phyloP scores from a whole-genome alignment of 2,797 vertebrate genomes.

The Anniella stebbinsi region DNA sequence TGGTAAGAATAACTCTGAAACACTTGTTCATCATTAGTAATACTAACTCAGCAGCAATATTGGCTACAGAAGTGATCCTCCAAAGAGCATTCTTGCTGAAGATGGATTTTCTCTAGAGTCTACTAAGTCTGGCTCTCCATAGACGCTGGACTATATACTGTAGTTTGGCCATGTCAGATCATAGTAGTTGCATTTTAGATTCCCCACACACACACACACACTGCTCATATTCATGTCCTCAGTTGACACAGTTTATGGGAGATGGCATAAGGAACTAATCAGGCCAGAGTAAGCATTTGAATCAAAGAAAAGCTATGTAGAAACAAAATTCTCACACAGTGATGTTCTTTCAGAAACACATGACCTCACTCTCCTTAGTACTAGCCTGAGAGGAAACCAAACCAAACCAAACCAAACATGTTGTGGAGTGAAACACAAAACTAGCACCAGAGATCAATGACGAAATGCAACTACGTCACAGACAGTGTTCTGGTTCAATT shows the following conservation, averaged over 20 bases:
- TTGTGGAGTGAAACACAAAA: slow-evolving; percentile 47
- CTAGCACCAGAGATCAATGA: slow-evolving; percentile 35
- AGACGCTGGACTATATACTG: slow-evolving; percentile 9
- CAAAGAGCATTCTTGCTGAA: slow-evolving; percentile 46
- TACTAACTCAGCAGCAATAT: neutral
- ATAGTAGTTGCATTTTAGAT: neutral
- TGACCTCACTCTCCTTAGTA: slow-evolving; percentile 65
- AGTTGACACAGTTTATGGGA: slow-evolving; percentile 65
- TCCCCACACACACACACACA: no score
- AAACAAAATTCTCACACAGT: slow-evolving; percentile 68
- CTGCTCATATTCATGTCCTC: slow-evolving; percentile 59
- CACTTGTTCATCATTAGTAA: neutral
- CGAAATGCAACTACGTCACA: slow-evolving; percentile 22
- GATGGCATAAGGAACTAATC: slow-evolving; percentile 57
- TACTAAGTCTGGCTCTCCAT: neutral
- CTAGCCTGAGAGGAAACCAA: slow-evolving; percentile 57
- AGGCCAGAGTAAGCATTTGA: slow-evolving; percentile 65
- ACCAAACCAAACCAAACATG: slow-evolving; percentile 55
- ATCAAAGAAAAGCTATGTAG: slow-evolving; percentile 60
- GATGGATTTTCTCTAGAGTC: slow-evolving; percentile 3
- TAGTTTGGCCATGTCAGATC: neutral
- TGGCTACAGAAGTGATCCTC: neutral
- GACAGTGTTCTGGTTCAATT: neutral
- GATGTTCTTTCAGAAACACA: slow-evolving; percentile 60
- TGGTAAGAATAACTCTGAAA: neutral